Base-by-base conservation (phyloP, 2,797 vertebrate species). In the Orientallactaga sibirica region DNA sequence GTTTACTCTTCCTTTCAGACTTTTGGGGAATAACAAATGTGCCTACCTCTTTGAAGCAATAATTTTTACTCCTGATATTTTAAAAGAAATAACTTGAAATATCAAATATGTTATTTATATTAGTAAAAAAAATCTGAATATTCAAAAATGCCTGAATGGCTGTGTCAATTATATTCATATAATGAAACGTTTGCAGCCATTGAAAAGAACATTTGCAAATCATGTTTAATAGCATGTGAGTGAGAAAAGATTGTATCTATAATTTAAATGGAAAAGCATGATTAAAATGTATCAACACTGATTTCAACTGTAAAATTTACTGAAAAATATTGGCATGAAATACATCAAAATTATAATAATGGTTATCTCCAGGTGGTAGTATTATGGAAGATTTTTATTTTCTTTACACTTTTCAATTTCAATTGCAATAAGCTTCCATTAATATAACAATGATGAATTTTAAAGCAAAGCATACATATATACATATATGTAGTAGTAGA, bases 241-340 rank as follows among this genome's bases (percentile, higher is more conserved):
- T 58, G 78, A 79, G 80, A 92, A 92, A 93, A 25, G 25, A 7
- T 74, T 86, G 61, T 58, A 92, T 81, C 94, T 93, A 91, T 92
- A 95, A 95, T 87, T 89, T 93, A 96, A 86, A 87, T 92, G n/a
- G 70, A 86, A 95, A 96, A 85, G 24, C 61, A 95, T 92, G 76
- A 87, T 81, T 92, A 91, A 93, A 96, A 92, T 89, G 62, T 94
- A 85, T 87, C 93, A 97, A 91, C 24, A 92, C 70, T 73, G 74
- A 93, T 89, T 74, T 92, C 64, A 96, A 94, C 37, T 92, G 75
- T 78, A 87, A 81, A 93, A 82, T 68, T 6, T 48, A 33, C 33
- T 41, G 52, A 90, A 94, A 94, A 90, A 82, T 79, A 79, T 22
- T 88, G 88, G 20, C 71, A 91, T 75, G 64, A 95, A 95, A 88